These are phyloP conservation scores for Ptychadena robeensis DNA, from an alignment of 2,797 vertebrate genomes.

Conservation along the genomic window DNA sequence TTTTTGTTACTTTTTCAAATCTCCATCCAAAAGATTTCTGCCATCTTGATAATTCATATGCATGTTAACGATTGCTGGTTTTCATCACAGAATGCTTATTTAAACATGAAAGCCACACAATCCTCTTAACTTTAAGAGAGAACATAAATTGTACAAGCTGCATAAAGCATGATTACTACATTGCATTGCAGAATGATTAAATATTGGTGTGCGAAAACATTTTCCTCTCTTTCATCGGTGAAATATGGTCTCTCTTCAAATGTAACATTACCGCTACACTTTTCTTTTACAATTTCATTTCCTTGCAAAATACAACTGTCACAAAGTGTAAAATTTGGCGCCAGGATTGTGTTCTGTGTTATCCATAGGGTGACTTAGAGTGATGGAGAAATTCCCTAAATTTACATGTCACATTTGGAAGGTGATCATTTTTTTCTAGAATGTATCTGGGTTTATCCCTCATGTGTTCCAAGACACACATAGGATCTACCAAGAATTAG, in stretches of 20 bases:
- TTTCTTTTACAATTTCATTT: slow-evolving; percentile 31
- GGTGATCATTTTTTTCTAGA: no score
- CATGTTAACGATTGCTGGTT: slow-evolving; percentile 14
- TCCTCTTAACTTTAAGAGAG: slow-evolving; percentile 11
- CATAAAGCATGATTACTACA: background rate
- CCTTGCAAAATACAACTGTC: slow-evolving; percentile 25
- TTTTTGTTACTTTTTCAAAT: background rate
- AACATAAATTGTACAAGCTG: slow-evolving; percentile 31
- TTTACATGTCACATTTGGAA: slow-evolving; percentile 33
- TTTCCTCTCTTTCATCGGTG: slow-evolving; percentile 1
- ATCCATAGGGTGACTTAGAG: slow-evolving; percentile 20
- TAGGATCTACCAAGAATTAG: slow-evolving; percentile 23
- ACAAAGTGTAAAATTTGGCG: slow-evolving; percentile 15
- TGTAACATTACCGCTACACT: background rate
- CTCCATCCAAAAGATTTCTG: background rate
- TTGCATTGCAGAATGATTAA: slow-evolving; percentile 12
- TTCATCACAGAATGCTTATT: slow-evolving; percentile 30
- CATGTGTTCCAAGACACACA: slow-evolving; percentile 25
- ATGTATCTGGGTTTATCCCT: no score
- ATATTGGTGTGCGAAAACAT: slow-evolving; percentile 9
- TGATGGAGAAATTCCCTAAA: slow-evolving; percentile 22
- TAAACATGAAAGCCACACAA: slow-evolving; percentile 23
- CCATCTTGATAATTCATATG: background rate
- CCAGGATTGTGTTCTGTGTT: slow-evolving; percentile 23
- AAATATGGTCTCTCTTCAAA: background rate